phyloP scores from a whole-genome alignment of 2,888 invertebrate species.

The Cerastis leucographa region DNA sequence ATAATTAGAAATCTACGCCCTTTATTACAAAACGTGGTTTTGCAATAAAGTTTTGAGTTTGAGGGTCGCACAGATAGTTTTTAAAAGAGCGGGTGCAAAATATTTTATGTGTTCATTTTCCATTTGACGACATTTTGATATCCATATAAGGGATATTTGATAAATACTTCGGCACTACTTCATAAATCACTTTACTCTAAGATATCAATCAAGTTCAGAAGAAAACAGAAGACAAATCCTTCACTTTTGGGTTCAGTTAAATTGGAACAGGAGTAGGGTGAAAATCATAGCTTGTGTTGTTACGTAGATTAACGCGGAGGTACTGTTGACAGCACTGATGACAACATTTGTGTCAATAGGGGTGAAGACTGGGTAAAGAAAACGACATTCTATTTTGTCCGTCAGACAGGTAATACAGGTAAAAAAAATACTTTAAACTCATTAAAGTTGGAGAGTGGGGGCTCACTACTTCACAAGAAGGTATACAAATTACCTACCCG shows the following conservation, averaged over 20 bases:
- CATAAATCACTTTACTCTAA: not conserved
- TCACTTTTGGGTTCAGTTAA: not conserved
- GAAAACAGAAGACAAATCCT: not conserved
- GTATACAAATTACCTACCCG: no score
- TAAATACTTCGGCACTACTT: not conserved
- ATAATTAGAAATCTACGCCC: not conserved
- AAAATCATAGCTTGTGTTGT: not conserved
- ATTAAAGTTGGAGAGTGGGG: no score
- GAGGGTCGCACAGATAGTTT: not conserved
- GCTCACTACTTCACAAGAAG: no score
- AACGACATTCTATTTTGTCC: no score
- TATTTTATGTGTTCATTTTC: not conserved
- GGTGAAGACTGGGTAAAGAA: no score
- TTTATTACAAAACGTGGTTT: not conserved
- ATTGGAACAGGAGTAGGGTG: not conserved
- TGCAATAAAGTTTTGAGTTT: not conserved
- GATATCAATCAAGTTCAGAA: not conserved
- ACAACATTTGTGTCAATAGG: no score
- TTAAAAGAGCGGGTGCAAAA: not conserved
- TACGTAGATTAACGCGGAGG: not conserved
- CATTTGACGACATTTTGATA: not conserved
- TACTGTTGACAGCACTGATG: no score
- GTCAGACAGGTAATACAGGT: no score
- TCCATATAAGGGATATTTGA: not conserved
- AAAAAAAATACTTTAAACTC: no score